Conservation (phyloP, 1,140 invertebrate genomes). For the Holotrichia oblita region DNA sequence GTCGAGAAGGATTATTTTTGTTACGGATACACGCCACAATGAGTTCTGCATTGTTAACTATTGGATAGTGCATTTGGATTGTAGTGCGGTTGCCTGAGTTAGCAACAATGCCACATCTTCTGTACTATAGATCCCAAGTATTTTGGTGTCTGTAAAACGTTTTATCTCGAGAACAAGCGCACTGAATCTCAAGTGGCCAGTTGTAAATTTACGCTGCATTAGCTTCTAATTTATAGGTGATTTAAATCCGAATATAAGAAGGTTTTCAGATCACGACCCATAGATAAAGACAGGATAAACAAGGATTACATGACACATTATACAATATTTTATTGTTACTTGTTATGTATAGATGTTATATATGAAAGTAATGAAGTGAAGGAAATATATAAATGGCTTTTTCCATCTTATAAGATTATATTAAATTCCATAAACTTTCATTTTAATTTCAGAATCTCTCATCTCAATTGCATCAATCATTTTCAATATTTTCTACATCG, state of each 20-base stretch:
- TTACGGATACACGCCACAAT: conserved; percentile 53
- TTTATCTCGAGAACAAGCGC: neutral
- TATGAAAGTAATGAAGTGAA: too few relatives aligned
- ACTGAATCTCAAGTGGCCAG: conserved; percentile 22
- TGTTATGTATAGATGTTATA: neutral
- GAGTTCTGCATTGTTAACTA: conserved; percentile 39
- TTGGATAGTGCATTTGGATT: conserved; percentile 16
- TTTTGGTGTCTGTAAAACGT: neutral
- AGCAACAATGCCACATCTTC: neutral
- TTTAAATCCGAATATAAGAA: conserved; percentile 39
- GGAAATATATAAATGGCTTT: too few relatives aligned
- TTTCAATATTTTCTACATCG: too few relatives aligned
- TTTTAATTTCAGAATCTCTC: too few relatives aligned
- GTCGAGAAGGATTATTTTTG: conserved; percentile 53
- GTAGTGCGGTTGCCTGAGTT: neutral
- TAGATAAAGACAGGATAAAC: conserved; percentile 16
- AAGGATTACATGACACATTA: neutral
- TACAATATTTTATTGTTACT: neutral
- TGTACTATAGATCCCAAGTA: neutral
- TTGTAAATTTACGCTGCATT: conserved; percentile 4
- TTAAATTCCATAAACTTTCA: too few relatives aligned
- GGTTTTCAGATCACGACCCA: conserved; percentile 38
- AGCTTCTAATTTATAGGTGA: conserved; percentile 39
- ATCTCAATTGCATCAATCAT: too few relatives aligned
- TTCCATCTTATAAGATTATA: too few relatives aligned